phyloP scores from a whole-genome alignment of 2,797 vertebrate species.

The Fistularia commersonii region DNA sequence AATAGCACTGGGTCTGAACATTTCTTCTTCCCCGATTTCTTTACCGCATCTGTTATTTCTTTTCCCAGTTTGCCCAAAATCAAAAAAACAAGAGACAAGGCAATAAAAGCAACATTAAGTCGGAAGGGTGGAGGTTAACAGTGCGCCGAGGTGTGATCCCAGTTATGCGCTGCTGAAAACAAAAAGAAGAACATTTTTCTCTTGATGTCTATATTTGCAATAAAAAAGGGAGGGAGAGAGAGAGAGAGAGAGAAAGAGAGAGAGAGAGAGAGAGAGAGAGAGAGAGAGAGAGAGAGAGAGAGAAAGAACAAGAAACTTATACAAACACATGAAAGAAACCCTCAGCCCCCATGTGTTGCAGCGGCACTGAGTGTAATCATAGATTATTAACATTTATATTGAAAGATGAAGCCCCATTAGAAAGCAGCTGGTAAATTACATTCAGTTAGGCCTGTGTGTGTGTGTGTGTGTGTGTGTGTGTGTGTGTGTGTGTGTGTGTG shows the following conservation, averaged over 20 bases:
- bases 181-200: conserved; percentile 23
- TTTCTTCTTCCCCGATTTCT: conserved; percentile 8
- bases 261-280: no score
- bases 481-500: not conserved
- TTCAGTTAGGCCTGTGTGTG: conserved; percentile 18
- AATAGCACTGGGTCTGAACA: not conserved
- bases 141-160: conserved; percentile 7
- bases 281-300: no score
- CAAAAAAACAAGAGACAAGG: not conserved
- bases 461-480: conserved; percentile 1
- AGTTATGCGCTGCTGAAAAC: conserved; percentile 15
- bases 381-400: conserved; percentile 75
- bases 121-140: conserved; percentile 22
- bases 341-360: conserved; percentile 31
- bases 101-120: conserved; percentile 17
- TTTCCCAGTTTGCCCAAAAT: conserved; percentile 5
- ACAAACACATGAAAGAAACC: conserved; percentile 30
- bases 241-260: conserved; percentile 4
- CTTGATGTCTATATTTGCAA: conserved; percentile 46
- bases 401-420: conserved; percentile 71
- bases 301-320: not conserved
- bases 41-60: conserved; percentile 18
- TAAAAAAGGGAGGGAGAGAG: conserved; percentile 1
- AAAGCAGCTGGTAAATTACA: conserved; percentile 37
- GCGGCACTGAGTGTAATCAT: conserved; percentile 53